These are phyloP conservation scores for Acrocephalus arundinaceus DNA, from an alignment of 2,113 vertebrate genomes.

Conservation along the genomic window DNA sequence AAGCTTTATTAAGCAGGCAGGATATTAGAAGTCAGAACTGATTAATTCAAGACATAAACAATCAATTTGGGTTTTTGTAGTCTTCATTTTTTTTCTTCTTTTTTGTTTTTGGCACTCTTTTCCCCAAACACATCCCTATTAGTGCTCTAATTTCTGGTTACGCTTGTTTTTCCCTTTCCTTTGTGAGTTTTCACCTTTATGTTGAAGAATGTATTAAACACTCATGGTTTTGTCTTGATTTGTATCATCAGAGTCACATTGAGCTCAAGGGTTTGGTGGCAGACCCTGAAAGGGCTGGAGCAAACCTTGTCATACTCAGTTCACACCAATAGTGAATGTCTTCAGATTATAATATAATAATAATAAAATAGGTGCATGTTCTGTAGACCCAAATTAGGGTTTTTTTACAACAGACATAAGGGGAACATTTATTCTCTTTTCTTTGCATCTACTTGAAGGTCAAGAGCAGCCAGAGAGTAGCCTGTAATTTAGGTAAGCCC, in stretches of 20 bases:
- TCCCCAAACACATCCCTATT: neutral
- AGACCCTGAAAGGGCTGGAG: neutral
- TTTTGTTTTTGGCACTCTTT: neutral
- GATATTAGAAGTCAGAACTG: constrained; percentile 46
- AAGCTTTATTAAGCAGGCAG: constrained; percentile 44
- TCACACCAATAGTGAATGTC: neutral
- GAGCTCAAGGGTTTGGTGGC: neutral
- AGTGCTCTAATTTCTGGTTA: neutral
- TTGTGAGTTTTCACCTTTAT: neutral
- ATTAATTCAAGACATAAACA: constrained; percentile 30
- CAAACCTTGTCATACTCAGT: neutral
- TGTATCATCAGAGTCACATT: fast-evolving
- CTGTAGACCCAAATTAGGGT: neutral
- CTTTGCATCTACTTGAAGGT: neutral
- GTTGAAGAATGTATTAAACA: neutral
- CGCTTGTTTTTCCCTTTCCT: neutral
- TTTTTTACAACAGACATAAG: neutral
- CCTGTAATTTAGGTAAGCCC: neutral
- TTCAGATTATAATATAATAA: neutral
- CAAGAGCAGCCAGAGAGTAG: neutral
- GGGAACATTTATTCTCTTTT: neutral
- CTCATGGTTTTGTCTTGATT: neutral
- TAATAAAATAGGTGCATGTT: neutral
- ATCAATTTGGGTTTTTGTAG: neutral
- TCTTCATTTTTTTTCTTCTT: too few relatives aligned